Evolutionary conservation across 2,797 vertebrate genomes (phyloP).

Genomic region (Sandelia bainsii): DNA sequence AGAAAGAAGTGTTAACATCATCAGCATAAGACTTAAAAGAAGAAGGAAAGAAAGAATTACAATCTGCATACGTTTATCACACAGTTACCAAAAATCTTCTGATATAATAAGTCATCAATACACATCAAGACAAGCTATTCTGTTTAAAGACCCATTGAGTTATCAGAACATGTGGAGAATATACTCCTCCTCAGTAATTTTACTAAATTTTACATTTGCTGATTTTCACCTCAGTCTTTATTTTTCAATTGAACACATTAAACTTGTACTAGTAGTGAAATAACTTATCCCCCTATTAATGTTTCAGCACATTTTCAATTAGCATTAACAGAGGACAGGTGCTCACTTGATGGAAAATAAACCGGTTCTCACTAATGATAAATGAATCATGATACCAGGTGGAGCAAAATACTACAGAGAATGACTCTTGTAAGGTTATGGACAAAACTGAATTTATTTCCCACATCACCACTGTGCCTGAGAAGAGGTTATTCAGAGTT

Average conservation of each 20-base stretch:
- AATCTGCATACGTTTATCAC: slow-evolving; percentile 39
- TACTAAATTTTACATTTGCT: slow-evolving; percentile 36
- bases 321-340: slow-evolving; percentile 34
- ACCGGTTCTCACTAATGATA: slow-evolving; percentile 31
- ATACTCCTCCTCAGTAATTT: slow-evolving; percentile 25
- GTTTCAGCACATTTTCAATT: slow-evolving; percentile 50
- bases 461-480: slow-evolving; percentile 60
- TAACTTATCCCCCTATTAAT: slow-evolving; percentile 33
- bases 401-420: slow-evolving; percentile 50
- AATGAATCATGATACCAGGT: slow-evolving; percentile 62
- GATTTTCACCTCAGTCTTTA: slow-evolving; percentile 42
- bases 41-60: slow-evolving; percentile 26
- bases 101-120: slow-evolving; percentile 23
- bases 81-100: slow-evolving; percentile 36
- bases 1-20: too few species aligned
- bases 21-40: slow-evolving; percentile 17
- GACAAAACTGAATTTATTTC: slow-evolving; percentile 66
- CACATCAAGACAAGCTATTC: slow-evolving; percentile 53
- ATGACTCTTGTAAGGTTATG: slow-evolving; percentile 53
- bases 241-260: slow-evolving; percentile 20
- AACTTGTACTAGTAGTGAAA: background rate
- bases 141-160: slow-evolving; percentile 59
- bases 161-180: slow-evolving; percentile 48
- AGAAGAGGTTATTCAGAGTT: slow-evolving; percentile 66
- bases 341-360: slow-evolving; percentile 25